A percentile compares a stretch with the other conserved stretches of the same genome.
Evolutionary conservation across 2,888 invertebrate species (phyloP).

Genomic region (Parnassius apollo): DNA sequence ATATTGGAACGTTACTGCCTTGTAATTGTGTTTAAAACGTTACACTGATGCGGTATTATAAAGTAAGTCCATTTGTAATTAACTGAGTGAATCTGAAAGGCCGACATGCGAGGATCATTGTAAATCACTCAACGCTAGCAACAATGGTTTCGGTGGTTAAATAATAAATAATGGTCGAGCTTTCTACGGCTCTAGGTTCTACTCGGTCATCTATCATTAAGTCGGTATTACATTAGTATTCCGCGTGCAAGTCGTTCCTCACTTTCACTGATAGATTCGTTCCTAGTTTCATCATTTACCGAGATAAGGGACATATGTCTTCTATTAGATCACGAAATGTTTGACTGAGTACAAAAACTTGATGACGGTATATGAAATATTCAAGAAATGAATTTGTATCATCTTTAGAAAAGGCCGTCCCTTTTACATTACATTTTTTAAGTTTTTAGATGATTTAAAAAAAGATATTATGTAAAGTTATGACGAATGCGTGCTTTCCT

Average conservation of each 20-base stretch:
- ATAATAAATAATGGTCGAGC: slow-evolving; percentile 60
- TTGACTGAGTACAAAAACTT: not conserved
- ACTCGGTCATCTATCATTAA: slow-evolving; percentile 64
- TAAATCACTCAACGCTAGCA: slow-evolving; percentile 57
- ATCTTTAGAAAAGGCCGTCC: too few species aligned
- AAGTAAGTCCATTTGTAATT: slow-evolving; percentile 37
- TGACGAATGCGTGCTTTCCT: too few species aligned
- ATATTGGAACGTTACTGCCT: slow-evolving; percentile 29
- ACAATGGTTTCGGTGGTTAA: slow-evolving; percentile 64
- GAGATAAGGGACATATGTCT: slow-evolving; percentile 33
- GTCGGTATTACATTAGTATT: slow-evolving; percentile 54
- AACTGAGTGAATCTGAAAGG: slow-evolving; percentile 33
- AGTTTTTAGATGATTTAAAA: too few species aligned
- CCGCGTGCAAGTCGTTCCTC: slow-evolving; percentile 61
- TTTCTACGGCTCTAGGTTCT: slow-evolving; percentile 57
- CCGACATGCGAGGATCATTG: slow-evolving; percentile 45
- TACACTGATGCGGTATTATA: slow-evolving; percentile 2
- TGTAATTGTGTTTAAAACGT: slow-evolving; percentile 26
- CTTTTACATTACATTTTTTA: too few species aligned
- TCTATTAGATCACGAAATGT: slow-evolving; percentile 8
- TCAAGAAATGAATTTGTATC: too few species aligned
- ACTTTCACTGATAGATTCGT: slow-evolving; percentile 73
- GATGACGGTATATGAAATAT: too few species aligned
- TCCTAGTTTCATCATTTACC: slow-evolving; percentile 67
- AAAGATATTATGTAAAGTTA: too few species aligned